Evolutionary conservation across 2,888 invertebrate genomes (phyloP).

Genomic region (Eupithecia centaureata): DNA sequence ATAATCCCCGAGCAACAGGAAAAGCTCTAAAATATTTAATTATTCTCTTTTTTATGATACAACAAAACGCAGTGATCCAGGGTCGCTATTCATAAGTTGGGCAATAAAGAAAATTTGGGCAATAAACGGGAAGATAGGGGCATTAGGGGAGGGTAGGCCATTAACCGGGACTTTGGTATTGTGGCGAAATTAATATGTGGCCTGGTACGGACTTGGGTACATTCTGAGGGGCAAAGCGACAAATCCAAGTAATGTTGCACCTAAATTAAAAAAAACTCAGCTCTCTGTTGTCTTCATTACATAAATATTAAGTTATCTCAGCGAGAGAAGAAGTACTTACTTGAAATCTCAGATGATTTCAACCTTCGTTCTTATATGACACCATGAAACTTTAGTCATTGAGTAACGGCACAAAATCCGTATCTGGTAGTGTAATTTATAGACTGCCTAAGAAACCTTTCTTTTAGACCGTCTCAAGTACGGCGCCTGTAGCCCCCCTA

Average conservation of each 20-base stretch:
- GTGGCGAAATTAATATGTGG: slow-evolving; percentile 61
- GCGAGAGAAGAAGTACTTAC: not conserved
- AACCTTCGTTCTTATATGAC: not conserved
- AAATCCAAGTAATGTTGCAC: not conserved
- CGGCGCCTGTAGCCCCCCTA: too few relatives aligned
- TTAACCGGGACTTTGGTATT: slow-evolving; percentile 61
- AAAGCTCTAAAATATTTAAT: slow-evolving; percentile 54
- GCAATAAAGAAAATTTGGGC: slow-evolving; percentile 66
- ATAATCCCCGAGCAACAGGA: slow-evolving; percentile 48
- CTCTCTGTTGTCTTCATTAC: too few relatives aligned
- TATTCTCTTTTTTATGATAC: slow-evolving; percentile 52
- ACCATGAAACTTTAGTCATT: not conserved
- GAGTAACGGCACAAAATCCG: too few relatives aligned
- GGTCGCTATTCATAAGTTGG: slow-evolving; percentile 59
- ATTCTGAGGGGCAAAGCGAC: not conserved
- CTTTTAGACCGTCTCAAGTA: too few relatives aligned
- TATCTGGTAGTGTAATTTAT: too few relatives aligned
- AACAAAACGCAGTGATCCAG: slow-evolving; percentile 43
- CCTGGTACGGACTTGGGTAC: slow-evolving; percentile 32
- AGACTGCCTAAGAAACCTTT: too few relatives aligned
- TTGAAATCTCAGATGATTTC: not conserved
- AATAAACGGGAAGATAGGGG: slow-evolving; percentile 59
- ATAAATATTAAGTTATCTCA: not conserved
- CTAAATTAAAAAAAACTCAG: too few relatives aligned
- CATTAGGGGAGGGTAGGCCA: slow-evolving; percentile 49